A percentile compares a stretch with the other conserved stretches of the same genome.
phyloP scores from a whole-genome alignment of 2,797 vertebrate genomes.

The Epinephelus coioides region DNA sequence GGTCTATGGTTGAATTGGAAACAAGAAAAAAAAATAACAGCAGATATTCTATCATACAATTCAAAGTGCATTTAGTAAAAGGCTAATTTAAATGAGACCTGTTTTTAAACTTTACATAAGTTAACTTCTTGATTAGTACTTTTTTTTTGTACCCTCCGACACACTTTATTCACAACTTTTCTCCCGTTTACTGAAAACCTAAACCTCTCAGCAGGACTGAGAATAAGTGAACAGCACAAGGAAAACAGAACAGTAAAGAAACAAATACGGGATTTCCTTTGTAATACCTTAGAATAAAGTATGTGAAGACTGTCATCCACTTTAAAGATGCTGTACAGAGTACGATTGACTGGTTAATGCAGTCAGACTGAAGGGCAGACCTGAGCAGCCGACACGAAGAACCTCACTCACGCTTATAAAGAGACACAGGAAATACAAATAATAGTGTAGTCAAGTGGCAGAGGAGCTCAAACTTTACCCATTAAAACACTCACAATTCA shows the following conservation, averaged over 20 bases:
- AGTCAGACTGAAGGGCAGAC: constrained; percentile 54
- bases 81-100: constrained; percentile 83
- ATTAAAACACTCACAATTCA: constrained; percentile 21
- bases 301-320: constrained; percentile 12
- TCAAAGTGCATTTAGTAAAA: constrained; percentile 92
- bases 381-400: constrained; percentile 58
- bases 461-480: constrained; percentile 28
- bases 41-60: constrained; percentile 82
- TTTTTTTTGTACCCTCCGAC: constrained; percentile 57
- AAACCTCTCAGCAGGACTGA: constrained; percentile 48
- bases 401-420: constrained; percentile 17
- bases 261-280: constrained; percentile 19
- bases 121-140: constrained; percentile 76
- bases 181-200: constrained; percentile 67
- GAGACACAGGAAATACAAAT: constrained; percentile 10
- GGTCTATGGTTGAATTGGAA: constrained; percentile 70
- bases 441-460: not conserved
- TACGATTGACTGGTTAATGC: constrained; percentile 43
- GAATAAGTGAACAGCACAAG: constrained; percentile 46
- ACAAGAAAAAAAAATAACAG: constrained; percentile 68
- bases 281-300: constrained; percentile 37
- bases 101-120: constrained; percentile 76
- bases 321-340: constrained; percentile 52
- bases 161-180: constrained; percentile 60
- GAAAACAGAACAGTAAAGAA: constrained; percentile 37